phyloP scores from a whole-genome alignment of 2,888 invertebrate genomes.

The Celastrina argiolus region DNA sequence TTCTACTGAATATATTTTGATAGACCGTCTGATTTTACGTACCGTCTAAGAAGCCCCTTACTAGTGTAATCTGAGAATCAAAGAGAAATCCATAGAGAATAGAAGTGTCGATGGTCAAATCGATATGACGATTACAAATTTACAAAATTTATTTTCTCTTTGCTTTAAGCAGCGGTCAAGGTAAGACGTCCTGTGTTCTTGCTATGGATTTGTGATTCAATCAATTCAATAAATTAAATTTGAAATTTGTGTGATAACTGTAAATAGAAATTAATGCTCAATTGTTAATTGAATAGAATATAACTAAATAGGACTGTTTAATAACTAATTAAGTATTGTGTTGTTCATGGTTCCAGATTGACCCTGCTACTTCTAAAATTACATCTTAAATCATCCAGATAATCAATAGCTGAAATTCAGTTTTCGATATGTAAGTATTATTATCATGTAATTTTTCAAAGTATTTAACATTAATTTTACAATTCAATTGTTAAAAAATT shows the following conservation, averaged over 20 bases:
- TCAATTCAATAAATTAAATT: neutral
- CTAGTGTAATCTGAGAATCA: too few species aligned
- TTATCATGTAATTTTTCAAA: slow-evolving; percentile 15
- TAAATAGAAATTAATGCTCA: too few species aligned
- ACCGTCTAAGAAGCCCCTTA: too few species aligned
- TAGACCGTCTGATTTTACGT: too few species aligned
- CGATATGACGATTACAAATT: neutral
- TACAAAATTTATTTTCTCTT: slow-evolving; percentile 45
- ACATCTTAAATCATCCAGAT: slow-evolving; percentile 43
- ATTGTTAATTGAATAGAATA: too few species aligned
- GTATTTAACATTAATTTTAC: slow-evolving; percentile 15
- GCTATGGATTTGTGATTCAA: neutral
- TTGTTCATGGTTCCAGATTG: slow-evolving; percentile 59
- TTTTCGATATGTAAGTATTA: slow-evolving; percentile 57
- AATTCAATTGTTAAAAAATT: neutral
- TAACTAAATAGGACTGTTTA: too few species aligned
- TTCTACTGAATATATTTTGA: too few species aligned
- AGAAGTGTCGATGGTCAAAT: too few species aligned
- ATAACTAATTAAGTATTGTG: too few species aligned
- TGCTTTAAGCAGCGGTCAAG: slow-evolving; percentile 63
- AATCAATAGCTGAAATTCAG: slow-evolving; percentile 46
- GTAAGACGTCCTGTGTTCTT: slow-evolving; percentile 55
- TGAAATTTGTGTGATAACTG: too few species aligned
- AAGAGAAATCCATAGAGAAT: neutral
- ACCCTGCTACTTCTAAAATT: slow-evolving; percentile 56